phyloP scores from a whole-genome alignment of 2,797 vertebrate species.

The Cossypha niveicapilla region DNA sequence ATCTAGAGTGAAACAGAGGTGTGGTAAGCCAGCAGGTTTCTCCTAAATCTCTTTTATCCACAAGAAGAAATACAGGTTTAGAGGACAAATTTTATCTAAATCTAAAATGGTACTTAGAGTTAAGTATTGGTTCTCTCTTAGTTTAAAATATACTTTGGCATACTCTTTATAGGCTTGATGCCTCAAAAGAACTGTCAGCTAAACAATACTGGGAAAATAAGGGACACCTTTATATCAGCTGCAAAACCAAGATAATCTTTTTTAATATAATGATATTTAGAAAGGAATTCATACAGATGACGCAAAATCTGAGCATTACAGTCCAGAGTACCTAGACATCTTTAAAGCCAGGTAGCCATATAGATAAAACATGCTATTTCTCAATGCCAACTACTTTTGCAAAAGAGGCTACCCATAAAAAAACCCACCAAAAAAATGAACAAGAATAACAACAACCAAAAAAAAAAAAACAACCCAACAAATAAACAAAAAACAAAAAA shows the following conservation, averaged over 20 bases:
- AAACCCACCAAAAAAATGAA: too few species aligned
- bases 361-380: neutral
- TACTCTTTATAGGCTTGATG: neutral
- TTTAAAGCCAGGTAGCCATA: neutral
- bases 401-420: neutral
- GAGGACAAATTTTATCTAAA: neutral
- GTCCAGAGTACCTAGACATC: neutral
- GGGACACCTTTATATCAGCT: neutral
- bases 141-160: neutral
- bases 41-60: neutral
- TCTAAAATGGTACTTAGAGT: neutral
- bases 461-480: too few species aligned
- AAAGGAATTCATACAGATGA: neutral
- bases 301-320: neutral
- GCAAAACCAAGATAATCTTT: neutral
- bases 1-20: slow-evolving; percentile 72
- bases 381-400: neutral
- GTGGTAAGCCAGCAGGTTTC: neutral
- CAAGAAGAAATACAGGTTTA: neutral
- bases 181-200: neutral
- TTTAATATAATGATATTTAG: neutral
- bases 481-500: too few species aligned
- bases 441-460: too few species aligned
- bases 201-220: neutral
- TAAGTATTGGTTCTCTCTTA: neutral